Conservation (phyloP, 2,797 vertebrate species). For the Sitta carolinensis region DNA sequence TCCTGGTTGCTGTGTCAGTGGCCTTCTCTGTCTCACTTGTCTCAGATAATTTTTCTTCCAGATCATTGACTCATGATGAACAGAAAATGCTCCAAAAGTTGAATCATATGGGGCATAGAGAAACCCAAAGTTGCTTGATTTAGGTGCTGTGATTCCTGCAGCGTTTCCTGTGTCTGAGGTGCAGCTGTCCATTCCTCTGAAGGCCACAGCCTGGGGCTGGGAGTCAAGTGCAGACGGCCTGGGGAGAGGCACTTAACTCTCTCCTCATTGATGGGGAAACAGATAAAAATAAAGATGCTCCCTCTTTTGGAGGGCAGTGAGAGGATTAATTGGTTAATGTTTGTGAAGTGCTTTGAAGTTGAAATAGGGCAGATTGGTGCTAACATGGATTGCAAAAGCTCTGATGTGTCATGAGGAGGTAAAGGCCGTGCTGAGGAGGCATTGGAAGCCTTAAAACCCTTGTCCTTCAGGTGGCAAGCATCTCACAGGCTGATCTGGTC, state of each 20-base stretch:
- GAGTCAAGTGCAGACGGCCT: background rate
- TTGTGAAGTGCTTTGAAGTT: constrained; percentile 53
- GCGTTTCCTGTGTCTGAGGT: background rate
- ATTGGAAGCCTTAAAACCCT: background rate
- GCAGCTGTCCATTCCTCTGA: background rate
- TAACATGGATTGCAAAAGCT: constrained; percentile 32
- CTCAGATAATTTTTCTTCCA: background rate
- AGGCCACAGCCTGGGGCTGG: background rate
- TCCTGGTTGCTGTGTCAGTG: background rate
- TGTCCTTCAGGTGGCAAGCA: background rate
- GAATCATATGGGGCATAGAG: background rate
- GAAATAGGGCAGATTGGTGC: constrained; percentile 29
- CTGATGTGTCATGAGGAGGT: constrained; percentile 3
- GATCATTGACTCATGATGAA: background rate
- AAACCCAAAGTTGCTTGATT: background rate
- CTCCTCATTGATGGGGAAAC: background rate
- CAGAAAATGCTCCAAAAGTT: background rate
- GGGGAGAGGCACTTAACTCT: constrained; percentile 39
- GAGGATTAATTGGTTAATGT: constrained; percentile 61
- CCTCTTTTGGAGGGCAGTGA: background rate
- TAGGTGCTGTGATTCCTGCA: background rate
- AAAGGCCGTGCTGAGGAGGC: constrained; percentile 9
- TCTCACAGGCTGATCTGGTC: background rate
- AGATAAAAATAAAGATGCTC: constrained; percentile 45
- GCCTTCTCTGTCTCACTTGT: background rate